Evolutionary conservation across 1,140 invertebrate genomes (phyloP).

Genomic region (Zophobas morio): DNA sequence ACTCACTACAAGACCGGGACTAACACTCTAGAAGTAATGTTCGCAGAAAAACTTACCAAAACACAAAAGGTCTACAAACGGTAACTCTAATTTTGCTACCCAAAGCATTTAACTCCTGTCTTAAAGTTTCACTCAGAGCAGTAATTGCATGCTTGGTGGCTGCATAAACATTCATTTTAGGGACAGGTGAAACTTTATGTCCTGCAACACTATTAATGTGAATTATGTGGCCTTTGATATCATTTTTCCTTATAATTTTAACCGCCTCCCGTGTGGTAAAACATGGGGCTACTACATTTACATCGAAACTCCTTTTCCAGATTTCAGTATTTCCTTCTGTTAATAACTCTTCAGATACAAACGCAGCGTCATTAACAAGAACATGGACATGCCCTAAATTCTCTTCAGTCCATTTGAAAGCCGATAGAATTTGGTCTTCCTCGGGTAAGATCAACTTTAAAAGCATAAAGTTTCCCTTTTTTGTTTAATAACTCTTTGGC

Average conservation of each 20-base stretch:
- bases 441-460: conserved; percentile 74
- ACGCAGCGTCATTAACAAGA: conserved; percentile 79
- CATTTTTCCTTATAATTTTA: conserved; percentile 54
- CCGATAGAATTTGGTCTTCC: conserved; percentile 74
- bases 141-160: conserved; percentile 74
- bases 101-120: conserved; percentile 67
- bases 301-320: conserved; percentile 18
- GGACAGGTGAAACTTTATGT: conserved; percentile 55
- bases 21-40: conserved; percentile 29
- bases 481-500: not conserved
- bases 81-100: conserved; percentile 69
- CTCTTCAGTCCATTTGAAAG: conserved; percentile 74
- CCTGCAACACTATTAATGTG: conserved; percentile 54
- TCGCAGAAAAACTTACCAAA: not conserved
- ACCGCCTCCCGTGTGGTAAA: conserved; percentile 73
- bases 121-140: conserved; percentile 58
- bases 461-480: conserved; percentile 36
- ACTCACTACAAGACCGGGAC: conserved; percentile 6
- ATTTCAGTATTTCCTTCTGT: conserved; percentile 43
- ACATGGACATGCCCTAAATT: conserved; percentile 76
- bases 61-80: conserved; percentile 50
- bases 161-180: conserved; percentile 70
- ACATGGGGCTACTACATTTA: conserved; percentile 66
- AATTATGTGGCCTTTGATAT: conserved; percentile 47
- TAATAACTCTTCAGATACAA: conserved; percentile 5